A percentile compares a stretch with the other conserved stretches of the same genome.
Conservation (phyloP, 2,888 invertebrate species). For the Tenthredo livida region DNA sequence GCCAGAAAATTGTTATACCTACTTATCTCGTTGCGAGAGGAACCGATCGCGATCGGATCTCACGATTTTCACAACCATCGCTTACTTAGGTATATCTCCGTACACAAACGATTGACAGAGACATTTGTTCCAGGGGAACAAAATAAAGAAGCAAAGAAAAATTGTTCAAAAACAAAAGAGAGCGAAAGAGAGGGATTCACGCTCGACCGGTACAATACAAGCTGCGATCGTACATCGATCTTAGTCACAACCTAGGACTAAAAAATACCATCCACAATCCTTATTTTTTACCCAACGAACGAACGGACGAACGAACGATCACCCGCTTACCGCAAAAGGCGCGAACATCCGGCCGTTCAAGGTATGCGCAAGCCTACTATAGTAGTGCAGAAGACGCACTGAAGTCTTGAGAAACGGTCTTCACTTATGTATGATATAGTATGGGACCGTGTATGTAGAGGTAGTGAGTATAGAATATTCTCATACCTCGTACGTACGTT, state of each 20-base stretch:
- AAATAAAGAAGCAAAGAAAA: not conserved
- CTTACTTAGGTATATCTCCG: too few relatives aligned
- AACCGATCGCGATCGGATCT: constrained; percentile 3
- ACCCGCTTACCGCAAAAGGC: constrained; percentile 51
- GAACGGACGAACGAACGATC: not conserved
- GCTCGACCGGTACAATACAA: constrained; percentile 15
- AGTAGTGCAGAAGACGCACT: not conserved
- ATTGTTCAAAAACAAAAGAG: not conserved
- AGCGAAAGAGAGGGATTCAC: not conserved
- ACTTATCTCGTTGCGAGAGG: not conserved
- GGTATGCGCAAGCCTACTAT: constrained; percentile 31
- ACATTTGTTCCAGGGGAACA: not conserved
- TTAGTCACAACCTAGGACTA: constrained; percentile 25
- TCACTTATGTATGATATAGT: constrained; percentile 8
- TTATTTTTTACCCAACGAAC: constrained; percentile 1
- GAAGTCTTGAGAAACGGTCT: constrained; percentile 14
- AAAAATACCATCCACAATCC: constrained; percentile 13
- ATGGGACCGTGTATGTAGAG: not conserved
- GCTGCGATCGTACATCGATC: constrained; percentile 23
- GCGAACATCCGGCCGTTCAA: constrained; percentile 49
- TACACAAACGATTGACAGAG: constrained; percentile 31
- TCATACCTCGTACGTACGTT: not conserved
- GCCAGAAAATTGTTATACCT: not conserved
- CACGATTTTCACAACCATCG: not conserved
- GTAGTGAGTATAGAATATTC: not conserved